Evolutionary conservation across 2,113 vertebrate genomes (phyloP), one percentile per base, ranked within the genome.

Genomic region (Sitta europaea): DNA sequence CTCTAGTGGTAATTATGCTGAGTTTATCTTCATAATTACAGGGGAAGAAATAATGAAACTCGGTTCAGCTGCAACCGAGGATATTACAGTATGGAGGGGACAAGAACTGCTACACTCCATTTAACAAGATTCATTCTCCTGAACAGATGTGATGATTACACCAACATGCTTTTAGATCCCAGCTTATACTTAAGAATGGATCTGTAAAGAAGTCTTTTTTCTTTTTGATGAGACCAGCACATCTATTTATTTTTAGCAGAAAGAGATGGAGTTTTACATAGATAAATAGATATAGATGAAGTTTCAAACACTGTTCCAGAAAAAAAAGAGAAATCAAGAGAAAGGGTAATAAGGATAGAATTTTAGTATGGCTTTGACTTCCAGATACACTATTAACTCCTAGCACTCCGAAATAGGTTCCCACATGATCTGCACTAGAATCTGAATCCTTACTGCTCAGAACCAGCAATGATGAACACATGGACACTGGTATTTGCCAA

Each of bases 1-100:
- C 48, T 95, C 40, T 58, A 63, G 17, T 18, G 14, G 24, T 19
- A 54, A 80, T 83, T 57, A 80, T 35, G 38, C 55, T 40, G 35
- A 86, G 40, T 54, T 74, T 85, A 54, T 80, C 62, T 86, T 86
- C 74, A 61, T 40, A 83, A 40, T 84, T 75, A 91, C 22, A 84
- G 43, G 50, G 67, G 57, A 73, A 67, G 36, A 17, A 40, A 78
- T 86, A 88, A 86, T 19, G 31, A 55, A 81, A 74, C 25, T 81
- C 63, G 48, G 48, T 86, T 89, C 83, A 86, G 22, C 72, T 83
- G 67, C 68, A 80, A 42, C 19, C 27, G n/a, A 73, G 47, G 27
- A 73, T 38, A 53, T 19, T 50, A 53, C 48, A 80, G 82, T 7
- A 36, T 5, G 23, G 57, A 96, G 31, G 28, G 71, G 50, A 70